Base-by-base conservation (phyloP, 1,140 invertebrate species). In the Ostrea denselamellosa region DNA sequence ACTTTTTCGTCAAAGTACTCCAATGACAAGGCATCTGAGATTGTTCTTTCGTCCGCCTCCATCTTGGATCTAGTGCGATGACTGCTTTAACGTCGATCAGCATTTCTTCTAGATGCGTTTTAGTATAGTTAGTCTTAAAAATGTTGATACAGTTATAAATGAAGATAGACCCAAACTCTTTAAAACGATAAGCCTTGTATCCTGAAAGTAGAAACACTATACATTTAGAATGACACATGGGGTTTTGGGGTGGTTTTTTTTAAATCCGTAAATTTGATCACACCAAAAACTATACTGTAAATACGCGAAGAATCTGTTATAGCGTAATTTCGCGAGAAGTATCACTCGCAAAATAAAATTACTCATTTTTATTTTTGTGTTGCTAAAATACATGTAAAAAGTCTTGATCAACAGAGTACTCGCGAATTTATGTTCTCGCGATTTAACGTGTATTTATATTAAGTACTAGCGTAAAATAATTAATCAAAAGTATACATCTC, bases 71-170 rank as follows among this genome's bases (percentile, higher is more conserved):
- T 8, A 65, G 8, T 34, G 84, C 84, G 28, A 62, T 44, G 12
- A 62, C 14, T 25, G 84, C 84, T 34, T 85, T 85, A 9, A 85
- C 84, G 25, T 85, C 84, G 10, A 85, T 85, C 84, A 85, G 58
- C 54, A 85, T 85, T 62, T 85, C 84, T 34, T 85, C 84, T 34
- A 85, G 17, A 62, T 85, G 84, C 8, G 10, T 85, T 1, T 10
- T 51, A 28, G n/a, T 58, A 14, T 85, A 85, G 17, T 28, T 44
- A 19, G 5, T 19, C 19, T 65, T 25, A 58, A 65, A 85, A 5
- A 12, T 85, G 0, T 62, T 85, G 8, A 62, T 62, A 25, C 53
- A 58, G 8, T 85, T 58, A 44, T 62, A 85, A n/a, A 85, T 85
- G 53, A 85, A 85, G 5, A 85, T 85, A 28, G 84, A 85, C 2